Evolutionary conservation across 2,888 invertebrate species (phyloP).

Genomic region (Amphipoea oculea): DNA sequence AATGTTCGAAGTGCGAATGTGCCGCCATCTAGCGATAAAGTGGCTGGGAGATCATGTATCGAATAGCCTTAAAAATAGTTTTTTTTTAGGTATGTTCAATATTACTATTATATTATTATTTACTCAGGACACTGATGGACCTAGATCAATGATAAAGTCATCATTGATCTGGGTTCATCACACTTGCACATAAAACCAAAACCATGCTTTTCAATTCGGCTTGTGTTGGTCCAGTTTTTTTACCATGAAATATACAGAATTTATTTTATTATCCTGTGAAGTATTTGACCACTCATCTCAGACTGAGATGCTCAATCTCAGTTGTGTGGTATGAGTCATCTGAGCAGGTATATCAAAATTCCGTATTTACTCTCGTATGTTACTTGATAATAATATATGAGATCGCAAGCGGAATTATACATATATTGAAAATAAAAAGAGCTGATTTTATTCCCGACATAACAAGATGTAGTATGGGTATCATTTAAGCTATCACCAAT

Average conservation of each 20-base stretch:
- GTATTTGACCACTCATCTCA: constrained; percentile 8
- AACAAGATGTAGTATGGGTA: background rate
- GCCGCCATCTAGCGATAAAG: too few relatives aligned
- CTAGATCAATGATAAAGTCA: background rate
- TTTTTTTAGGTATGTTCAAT: too few relatives aligned
- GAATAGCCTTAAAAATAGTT: too few relatives aligned
- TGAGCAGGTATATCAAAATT: constrained; percentile 72
- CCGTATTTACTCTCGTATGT: constrained; percentile 79
- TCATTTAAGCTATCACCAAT: too few relatives aligned
- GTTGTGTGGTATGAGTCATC: background rate
- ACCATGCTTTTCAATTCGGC: background rate
- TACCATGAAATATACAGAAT: background rate
- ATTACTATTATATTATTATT: background rate
- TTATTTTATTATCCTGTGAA: background rate
- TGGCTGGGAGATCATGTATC: too few relatives aligned
- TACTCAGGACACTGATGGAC: background rate
- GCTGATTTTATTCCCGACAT: background rate
- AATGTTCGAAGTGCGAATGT: too few relatives aligned
- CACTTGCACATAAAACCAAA: background rate
- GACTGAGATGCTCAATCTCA: background rate
- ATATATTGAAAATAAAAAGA: background rate
- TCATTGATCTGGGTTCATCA: background rate
- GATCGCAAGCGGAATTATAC: constrained; percentile 71
- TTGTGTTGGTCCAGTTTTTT: background rate
- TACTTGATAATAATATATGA: constrained; percentile 58